Evolutionary conservation across 2,113 vertebrate species (phyloP).

Genomic region (Anthoscopus minutus): DNA sequence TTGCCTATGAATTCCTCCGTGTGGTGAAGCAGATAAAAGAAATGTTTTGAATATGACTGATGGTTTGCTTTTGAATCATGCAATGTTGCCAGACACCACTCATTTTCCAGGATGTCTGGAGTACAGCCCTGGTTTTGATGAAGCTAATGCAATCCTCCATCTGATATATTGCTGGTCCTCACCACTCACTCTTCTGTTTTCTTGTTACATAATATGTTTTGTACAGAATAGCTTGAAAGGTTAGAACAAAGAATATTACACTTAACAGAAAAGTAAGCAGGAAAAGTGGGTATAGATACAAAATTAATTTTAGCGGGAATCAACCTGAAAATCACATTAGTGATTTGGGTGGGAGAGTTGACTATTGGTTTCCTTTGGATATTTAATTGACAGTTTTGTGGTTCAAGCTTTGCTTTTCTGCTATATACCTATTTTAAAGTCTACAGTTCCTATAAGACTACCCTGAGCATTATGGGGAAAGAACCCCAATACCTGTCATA

Average conservation of each 20-base stretch:
- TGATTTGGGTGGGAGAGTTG: neutral
- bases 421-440: neutral
- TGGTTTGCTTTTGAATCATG: neutral
- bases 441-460: neutral
- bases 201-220: neutral
- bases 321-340: neutral
- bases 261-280: neutral
- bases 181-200: neutral
- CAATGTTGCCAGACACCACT: neutral
- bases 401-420: neutral
- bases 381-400: neutral
- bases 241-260: neutral
- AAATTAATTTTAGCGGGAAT: neutral
- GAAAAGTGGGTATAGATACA: neutral
- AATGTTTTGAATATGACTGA: neutral
- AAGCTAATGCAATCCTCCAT: neutral
- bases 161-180: neutral
- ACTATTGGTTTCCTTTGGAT: neutral
- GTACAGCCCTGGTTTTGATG: neutral
- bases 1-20: neutral
- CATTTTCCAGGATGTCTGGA: neutral
- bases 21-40: neutral
- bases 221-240: neutral
- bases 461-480: neutral
- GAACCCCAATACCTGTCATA: fast-evolving